Percentiles rank a stretch among this genome's conserved stretches.
These are phyloP conservation scores for Drosophila kohkoa DNA, from an alignment of 1,140 invertebrate genomes.

Conservation along the genomic window DNA sequence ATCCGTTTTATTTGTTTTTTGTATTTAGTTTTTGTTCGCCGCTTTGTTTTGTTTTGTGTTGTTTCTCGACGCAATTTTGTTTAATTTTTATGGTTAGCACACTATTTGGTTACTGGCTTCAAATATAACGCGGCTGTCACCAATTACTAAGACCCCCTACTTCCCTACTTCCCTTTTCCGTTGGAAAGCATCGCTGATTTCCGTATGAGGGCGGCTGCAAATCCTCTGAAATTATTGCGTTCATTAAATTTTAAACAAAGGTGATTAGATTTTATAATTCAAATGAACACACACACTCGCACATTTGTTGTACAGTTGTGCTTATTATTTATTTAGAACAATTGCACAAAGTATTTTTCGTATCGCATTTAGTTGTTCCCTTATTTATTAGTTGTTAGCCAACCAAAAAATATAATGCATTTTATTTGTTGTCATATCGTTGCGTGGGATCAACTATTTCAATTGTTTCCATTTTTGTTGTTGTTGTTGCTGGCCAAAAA, in stretches of 20 bases:
- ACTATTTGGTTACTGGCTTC: constrained; percentile 9
- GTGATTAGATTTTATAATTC: constrained; percentile 83
- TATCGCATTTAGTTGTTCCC: constrained; percentile 58
- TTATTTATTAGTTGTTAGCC: constrained; percentile 63
- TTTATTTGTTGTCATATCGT: constrained; percentile 58
- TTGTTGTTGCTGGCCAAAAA: constrained; percentile 15
- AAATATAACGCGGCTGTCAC: constrained; percentile 46
- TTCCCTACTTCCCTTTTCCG: not conserved
- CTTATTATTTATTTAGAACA: constrained; percentile 79
- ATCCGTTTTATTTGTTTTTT: constrained; percentile 77
- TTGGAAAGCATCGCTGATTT: constrained; percentile 5
- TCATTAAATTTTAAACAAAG: constrained; percentile 84
- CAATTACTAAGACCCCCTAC: constrained; percentile 53
- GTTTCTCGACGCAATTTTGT: constrained; percentile 34
- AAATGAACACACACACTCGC: constrained; percentile 35
- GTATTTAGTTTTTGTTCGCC: constrained; percentile 47
- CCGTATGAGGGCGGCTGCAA: constrained; percentile 43
- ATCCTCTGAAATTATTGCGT: constrained; percentile 79
- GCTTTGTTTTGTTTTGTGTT: constrained; percentile 20
- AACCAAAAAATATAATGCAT: constrained; percentile 49
- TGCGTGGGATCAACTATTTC: constrained; percentile 61
- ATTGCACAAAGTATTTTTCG: constrained; percentile 62
- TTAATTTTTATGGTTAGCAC: constrained; percentile 56
- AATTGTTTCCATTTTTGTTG: constrained; percentile 27
- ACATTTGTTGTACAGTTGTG: constrained; percentile 57